Evolutionary conservation across 2,797 vertebrate species (phyloP).

Genomic region (Anguilla marmorata): DNA sequence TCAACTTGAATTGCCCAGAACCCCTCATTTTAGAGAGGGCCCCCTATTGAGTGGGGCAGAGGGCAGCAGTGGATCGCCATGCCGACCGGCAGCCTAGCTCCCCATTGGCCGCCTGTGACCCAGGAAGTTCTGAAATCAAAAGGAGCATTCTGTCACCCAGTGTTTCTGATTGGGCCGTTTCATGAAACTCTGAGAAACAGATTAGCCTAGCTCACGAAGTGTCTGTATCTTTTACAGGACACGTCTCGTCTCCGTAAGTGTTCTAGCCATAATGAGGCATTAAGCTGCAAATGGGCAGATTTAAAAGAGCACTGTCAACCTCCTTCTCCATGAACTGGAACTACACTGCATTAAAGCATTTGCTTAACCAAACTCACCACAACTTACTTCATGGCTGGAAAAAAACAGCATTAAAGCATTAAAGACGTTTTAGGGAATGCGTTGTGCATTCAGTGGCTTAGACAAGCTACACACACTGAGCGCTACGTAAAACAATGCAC

Average conservation of each 20-base stretch:
- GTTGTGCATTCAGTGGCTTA: constrained; percentile 47
- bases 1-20: constrained; percentile 28
- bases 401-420: background rate
- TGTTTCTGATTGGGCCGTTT: constrained; percentile 48
- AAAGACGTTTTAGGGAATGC: constrained; percentile 27
- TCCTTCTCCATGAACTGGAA: constrained; percentile 60
- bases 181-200: constrained; percentile 57
- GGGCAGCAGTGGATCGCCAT: constrained; percentile 15
- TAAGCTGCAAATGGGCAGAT: constrained; percentile 67
- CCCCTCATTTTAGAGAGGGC: background rate
- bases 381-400: constrained; percentile 57
- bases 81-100: background rate
- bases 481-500: constrained; percentile 44
- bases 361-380: constrained; percentile 47
- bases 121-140: constrained; percentile 53
- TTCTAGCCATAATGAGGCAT: constrained; percentile 63
- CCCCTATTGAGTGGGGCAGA: constrained; percentile 13
- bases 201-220: constrained; percentile 66
- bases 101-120: background rate
- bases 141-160: constrained; percentile 62
- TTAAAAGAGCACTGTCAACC: constrained; percentile 64
- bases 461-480: constrained; percentile 42
- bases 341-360: constrained; percentile 62
- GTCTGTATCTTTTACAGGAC: constrained; percentile 73
- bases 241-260: constrained; percentile 69